Conservation (phyloP, 2,888 invertebrate genomes). For the Perizoma affinitatum region DNA sequence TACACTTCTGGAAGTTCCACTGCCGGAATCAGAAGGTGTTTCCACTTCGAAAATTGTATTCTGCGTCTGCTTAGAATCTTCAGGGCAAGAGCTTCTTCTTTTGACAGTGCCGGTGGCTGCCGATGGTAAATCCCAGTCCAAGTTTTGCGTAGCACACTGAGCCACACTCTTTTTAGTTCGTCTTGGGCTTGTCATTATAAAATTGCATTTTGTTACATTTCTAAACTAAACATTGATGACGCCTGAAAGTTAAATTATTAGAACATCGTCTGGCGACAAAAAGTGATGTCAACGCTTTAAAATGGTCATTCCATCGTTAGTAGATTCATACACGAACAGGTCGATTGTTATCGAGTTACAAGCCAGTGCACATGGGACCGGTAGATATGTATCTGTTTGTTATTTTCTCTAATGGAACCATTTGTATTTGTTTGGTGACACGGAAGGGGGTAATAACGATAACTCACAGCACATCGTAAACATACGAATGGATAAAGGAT, state of each 20-base stretch:
- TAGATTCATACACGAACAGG: conserved; percentile 68
- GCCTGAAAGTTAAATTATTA: conserved; percentile 40
- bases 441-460: conserved; percentile 48
- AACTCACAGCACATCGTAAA: conserved; percentile 36
- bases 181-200: conserved; percentile 82
- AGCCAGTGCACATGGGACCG: conserved; percentile 67
- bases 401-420: conserved; percentile 67
- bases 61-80: conserved; percentile 58
- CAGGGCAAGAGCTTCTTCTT: conserved; percentile 83
- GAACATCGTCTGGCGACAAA: conserved; percentile 55
- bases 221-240: conserved; percentile 37
- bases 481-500: conserved; percentile 28
- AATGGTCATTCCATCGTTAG: conserved; percentile 55
- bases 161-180: conserved; percentile 72
- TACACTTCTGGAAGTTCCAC: conserved; percentile 69
- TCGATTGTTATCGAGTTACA: conserved; percentile 80
- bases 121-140: conserved; percentile 90
- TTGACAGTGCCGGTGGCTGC: conserved; percentile 89
- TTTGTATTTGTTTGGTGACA: conserved; percentile 60
- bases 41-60: conserved; percentile 69
- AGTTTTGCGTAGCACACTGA: conserved; percentile 66
- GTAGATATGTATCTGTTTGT: conserved; percentile 54
- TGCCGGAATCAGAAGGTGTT: conserved; percentile 75
- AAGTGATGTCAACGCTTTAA: conserved; percentile 41
- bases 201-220: conserved; percentile 62